Evolutionary conservation across 2,888 invertebrate genomes (phyloP), one percentile per base, ranked within the genome.

Genomic region (Nomada fabriciana): DNA sequence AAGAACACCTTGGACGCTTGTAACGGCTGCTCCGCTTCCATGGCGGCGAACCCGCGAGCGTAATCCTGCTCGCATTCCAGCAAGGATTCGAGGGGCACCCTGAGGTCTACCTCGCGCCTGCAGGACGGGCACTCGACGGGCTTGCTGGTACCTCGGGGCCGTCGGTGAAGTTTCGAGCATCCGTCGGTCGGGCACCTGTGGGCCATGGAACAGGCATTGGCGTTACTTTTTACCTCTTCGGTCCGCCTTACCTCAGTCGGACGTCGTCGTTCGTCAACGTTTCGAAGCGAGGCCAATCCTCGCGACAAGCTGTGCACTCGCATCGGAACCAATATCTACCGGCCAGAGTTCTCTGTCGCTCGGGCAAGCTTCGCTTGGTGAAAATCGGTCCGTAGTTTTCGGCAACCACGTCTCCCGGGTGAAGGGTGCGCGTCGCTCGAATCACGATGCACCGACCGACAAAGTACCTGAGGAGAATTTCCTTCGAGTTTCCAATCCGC

Each of bases 361-460:
- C 95, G 36, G 93, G 93, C 5, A 95, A 88, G 64, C 92, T 93
- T 85, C 94, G 94, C 82, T 96, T 95, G 0, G 95, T 95, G 91
- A 97, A 98, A 88, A 97, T 95, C 0, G 97, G 97, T 0, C 98
- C 98, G 92, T 98, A 98, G 94, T 98, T 98, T 90, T 98, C 98
- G 0, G 96, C 96, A 0, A 98, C 95, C n/a, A 95, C 91, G 59
- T 97, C 96, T 0, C 97, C 97, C 0, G 95, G 93, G 7, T 94
- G 91, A 69, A 97, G 93, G 0, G 97, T 96, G 5, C 97, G 95
- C 0, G 95, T 95, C 0, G 97, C 96, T 11, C 96, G 95, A 1
- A 98, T 94, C 0, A 98, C 95, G 68, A 98, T 96, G 75, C 95
- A 95, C 76, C 96, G 96, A 0, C 97, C 97, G 52, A 96, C 95